Conservation (phyloP, 2,113 vertebrate genomes). For the Coreoperca whiteheadi region DNA sequence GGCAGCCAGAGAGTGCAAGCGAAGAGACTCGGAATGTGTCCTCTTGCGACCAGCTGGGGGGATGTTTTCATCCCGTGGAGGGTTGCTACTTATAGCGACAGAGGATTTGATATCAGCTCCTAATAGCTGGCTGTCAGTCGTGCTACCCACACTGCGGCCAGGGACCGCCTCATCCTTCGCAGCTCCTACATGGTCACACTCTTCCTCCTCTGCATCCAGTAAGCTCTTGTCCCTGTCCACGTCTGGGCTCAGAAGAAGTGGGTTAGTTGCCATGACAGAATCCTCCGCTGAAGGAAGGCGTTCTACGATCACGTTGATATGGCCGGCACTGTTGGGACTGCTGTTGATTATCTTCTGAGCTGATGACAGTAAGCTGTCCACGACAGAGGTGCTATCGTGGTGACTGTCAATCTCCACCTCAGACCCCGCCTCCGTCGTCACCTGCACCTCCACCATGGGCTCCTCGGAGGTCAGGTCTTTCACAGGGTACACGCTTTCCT, state of each 20-base stretch:
- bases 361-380: constrained; percentile 93
- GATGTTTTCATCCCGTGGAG: constrained; percentile 88
- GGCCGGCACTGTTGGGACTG: constrained; percentile 91
- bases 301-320: constrained; percentile 98
- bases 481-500: constrained; percentile 72
- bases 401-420: constrained; percentile 83
- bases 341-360: constrained; percentile 97
- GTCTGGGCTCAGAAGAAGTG: constrained; percentile 86
- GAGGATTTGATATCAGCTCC: constrained; percentile 43
- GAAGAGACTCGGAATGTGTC: constrained; percentile 95
- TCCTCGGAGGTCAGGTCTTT: constrained; percentile 81
- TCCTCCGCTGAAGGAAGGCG: constrained; percentile 93
- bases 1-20: constrained; percentile 94
- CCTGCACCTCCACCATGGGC: constrained; percentile 85
- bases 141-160: constrained; percentile 82
- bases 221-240: constrained; percentile 82
- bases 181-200: background rate
- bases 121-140: constrained; percentile 71
- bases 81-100: constrained; percentile 14
- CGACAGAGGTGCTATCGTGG: constrained; percentile 7
- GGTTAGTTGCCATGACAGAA: constrained; percentile 85
- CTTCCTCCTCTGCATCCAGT: constrained; percentile 56
- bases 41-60: constrained; percentile 90
- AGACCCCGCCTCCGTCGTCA: constrained; percentile 83
- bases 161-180: constrained; percentile 83